These are phyloP conservation scores for Lynx canadensis DNA, from an alignment of 2,113 vertebrate genomes.

Conservation along the genomic window DNA sequence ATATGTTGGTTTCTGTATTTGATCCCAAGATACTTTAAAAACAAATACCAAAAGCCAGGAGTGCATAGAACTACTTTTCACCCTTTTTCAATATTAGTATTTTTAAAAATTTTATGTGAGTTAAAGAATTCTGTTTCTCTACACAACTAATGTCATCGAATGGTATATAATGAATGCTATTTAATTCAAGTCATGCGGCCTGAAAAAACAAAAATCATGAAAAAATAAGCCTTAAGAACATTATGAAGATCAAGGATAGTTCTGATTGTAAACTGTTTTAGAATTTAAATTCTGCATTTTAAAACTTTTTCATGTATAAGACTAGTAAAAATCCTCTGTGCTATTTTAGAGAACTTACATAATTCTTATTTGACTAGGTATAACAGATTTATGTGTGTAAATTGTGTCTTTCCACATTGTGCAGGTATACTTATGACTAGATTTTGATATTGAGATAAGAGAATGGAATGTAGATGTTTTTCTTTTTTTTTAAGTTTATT, in stretches of 20 bases:
- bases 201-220: neutral
- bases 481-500: neutral
- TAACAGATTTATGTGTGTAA: neutral
- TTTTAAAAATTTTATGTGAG: neutral
- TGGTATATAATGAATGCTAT: neutral
- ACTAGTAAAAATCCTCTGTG: neutral
- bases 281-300: neutral
- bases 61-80: neutral
- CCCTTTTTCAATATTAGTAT: neutral
- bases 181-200: neutral
- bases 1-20: neutral
- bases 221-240: neutral
- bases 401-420: neutral
- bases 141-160: neutral
- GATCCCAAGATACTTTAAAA: neutral
- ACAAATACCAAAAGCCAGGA: neutral
- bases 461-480: neutral
- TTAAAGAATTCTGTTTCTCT: neutral
- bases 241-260: neutral
- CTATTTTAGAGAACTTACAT: neutral
- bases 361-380: neutral
- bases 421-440: neutral
- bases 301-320: neutral
- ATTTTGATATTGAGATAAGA: neutral
- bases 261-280: neutral